A percentile compares a stretch with the other conserved stretches of the same genome.
Evolutionary conservation across 2,888 invertebrate species (phyloP).

Genomic region (Acrobasis suavella): DNA sequence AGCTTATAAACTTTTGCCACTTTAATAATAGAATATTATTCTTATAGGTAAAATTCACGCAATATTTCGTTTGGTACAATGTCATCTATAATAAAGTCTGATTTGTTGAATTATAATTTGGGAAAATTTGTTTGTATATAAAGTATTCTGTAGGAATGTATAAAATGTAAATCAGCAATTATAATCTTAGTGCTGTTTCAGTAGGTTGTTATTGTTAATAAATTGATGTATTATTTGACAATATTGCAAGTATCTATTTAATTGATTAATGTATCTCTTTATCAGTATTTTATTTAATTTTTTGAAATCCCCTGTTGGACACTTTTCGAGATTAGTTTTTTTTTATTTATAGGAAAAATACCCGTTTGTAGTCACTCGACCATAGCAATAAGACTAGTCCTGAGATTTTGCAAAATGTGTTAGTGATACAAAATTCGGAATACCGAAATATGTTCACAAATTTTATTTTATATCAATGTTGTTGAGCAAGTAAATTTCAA

Average conservation of each 20-base stretch:
- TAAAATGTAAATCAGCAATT: conserved; percentile 19
- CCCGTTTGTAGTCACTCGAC: too few relatives aligned
- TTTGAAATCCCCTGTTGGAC: background rate
- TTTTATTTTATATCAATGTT: too few relatives aligned
- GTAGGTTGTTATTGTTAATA: conserved; percentile 12
- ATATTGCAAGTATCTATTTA: conserved; percentile 11
- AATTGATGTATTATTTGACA: conserved; percentile 16
- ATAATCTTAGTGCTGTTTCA: conserved; percentile 1
- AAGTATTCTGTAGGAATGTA: conserved; percentile 14
- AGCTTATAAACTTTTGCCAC: background rate
- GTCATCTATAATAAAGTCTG: conserved; percentile 6
- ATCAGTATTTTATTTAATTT: conserved; percentile 26
- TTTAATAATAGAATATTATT: background rate
- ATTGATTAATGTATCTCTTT: conserved; percentile 19
- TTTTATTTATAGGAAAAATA: background rate
- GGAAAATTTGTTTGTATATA: conserved; percentile 22
- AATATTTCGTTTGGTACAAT: too few relatives aligned
- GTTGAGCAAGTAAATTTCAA: too few relatives aligned
- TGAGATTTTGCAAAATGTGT: too few relatives aligned
- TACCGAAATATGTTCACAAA: too few relatives aligned
- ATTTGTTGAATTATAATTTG: conserved; percentile 1
- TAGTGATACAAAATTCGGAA: too few relatives aligned
- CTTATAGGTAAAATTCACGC: background rate
- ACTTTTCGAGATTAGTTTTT: conserved; percentile 11
- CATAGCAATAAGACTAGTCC: too few relatives aligned